Base-by-base conservation (phyloP, 2,113 vertebrate genomes). In the Aspidoscelis tigris region DNA sequence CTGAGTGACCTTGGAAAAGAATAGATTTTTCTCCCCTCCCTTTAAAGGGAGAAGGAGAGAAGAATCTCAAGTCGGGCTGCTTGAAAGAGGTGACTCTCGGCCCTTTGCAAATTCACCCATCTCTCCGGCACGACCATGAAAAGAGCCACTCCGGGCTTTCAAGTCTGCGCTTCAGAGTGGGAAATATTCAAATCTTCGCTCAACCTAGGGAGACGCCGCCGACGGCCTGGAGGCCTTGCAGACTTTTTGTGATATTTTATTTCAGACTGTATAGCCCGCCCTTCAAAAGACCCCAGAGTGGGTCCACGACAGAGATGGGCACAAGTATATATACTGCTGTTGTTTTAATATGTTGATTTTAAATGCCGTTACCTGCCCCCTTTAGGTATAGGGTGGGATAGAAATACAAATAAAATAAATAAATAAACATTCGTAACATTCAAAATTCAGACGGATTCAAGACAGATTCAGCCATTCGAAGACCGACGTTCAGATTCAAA, bases 1-100 rank as follows among this genome's bases (percentile, higher is more conserved):
- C 65, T 86, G 76, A 43, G 75, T 88, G 94, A 95, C 96, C 95
- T 95, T 94, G 94, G 86, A 92, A 92, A 83, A 90, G 86, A 88
- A 88, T 86, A 91, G 93, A 80, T 88, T 88, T 92, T 87, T 83
- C 86, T 87, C 76, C 78, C 21, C 16, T n/a, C 14, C 3, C 53
- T 73, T 65, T 14, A 65, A 76, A n/a, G 24, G n/a, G 8, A 10
- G 16, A 5, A 69, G 33, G 39, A 3, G 53, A 41, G 5, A 24
- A 41, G 5, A 24, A 7, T 89, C 91, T 83, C 81, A 86, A 93
- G 88, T 89, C 90, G 86, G 68, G 53, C 47, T 78, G 88, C 92
- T 94, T 94, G 92, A 94, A 92, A 95, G 88, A 86, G 18, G 89
- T 9, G 90, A 89, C 92, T 93, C 85, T 87, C 81, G 86, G 86